Evolutionary conservation across 2,113 vertebrate species (phyloP).

Genomic region (Hemibagrus wyckioides): DNA sequence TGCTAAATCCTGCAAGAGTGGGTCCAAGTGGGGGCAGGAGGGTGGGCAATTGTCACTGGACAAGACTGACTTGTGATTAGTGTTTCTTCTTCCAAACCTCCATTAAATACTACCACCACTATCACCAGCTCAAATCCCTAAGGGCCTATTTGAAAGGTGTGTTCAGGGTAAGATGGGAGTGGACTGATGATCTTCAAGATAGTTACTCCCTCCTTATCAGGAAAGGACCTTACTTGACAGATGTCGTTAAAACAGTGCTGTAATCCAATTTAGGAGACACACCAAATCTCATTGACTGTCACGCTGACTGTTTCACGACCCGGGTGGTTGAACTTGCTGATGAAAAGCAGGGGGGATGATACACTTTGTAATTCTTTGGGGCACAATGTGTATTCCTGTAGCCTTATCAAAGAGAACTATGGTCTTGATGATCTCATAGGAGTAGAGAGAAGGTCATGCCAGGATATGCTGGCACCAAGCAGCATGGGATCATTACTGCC

Average conservation of each 20-base stretch:
- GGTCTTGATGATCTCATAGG: background rate
- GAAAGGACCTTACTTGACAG: slow-evolving; percentile 67
- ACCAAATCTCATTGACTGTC: slow-evolving; percentile 42
- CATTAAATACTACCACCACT: background rate
- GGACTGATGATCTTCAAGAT: slow-evolving; percentile 55
- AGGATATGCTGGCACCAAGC: background rate
- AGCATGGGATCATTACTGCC: background rate
- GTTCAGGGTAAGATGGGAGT: slow-evolving; percentile 58
- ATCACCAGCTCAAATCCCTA: background rate
- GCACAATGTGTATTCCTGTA: background rate
- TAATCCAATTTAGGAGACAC: slow-evolving; percentile 70
- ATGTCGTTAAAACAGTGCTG: slow-evolving; percentile 66
- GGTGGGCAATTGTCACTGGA: background rate
- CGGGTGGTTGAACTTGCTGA: slow-evolving; percentile 59
- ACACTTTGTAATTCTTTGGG: background rate
- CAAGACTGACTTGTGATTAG: slow-evolving; percentile 24
- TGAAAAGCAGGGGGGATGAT: background rate
- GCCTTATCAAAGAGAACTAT: background rate
- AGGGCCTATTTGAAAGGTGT: slow-evolving; percentile 20
- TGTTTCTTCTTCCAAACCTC: background rate
- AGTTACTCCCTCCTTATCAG: slow-evolving; percentile 49
- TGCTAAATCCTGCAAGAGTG: slow-evolving; percentile 64
- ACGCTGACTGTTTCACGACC: slow-evolving; percentile 49
- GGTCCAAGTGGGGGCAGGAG: slow-evolving; percentile 46
- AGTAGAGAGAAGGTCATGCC: background rate